A percentile compares a stretch with the other conserved stretches of the same genome.
Evolutionary conservation across 1,140 invertebrate species (phyloP).

Genomic region (Aphelenchoides besseyi): DNA sequence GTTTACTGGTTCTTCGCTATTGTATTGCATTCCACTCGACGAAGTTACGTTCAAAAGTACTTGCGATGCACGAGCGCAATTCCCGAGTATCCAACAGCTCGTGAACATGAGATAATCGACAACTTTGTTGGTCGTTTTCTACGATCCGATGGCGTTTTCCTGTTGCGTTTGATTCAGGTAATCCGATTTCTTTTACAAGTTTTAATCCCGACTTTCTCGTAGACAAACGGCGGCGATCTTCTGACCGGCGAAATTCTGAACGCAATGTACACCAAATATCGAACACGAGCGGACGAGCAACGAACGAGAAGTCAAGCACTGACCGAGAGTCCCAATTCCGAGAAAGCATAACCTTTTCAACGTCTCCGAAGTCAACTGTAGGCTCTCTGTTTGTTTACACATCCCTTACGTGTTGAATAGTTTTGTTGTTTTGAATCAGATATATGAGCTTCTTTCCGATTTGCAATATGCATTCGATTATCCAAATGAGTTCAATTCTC

Average conservation of each 20-base stretch:
- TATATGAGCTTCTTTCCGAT: too few relatives aligned
- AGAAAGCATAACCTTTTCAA: not conserved
- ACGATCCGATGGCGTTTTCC: conserved; percentile 62
- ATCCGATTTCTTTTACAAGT: not conserved
- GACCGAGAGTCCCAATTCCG: conserved; percentile 9
- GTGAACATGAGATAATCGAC: conserved; percentile 38
- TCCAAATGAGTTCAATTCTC: too few relatives aligned
- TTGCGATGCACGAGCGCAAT: conserved; percentile 43
- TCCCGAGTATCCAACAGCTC: conserved; percentile 25
- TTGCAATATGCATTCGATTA: too few relatives aligned
- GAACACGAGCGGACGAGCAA: not conserved
- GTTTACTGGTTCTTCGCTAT: conserved; percentile 56
- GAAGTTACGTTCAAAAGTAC: conserved; percentile 48
- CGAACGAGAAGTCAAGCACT: conserved; percentile 14
- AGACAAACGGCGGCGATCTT: conserved; percentile 59
- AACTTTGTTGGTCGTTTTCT: conserved; percentile 60
- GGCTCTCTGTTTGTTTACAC: too few relatives aligned
- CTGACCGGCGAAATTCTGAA: conserved; percentile 53
- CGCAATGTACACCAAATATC: not conserved
- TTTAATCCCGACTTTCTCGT: conserved; percentile 16
- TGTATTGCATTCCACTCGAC: conserved; percentile 33
- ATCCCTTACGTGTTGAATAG: too few relatives aligned
- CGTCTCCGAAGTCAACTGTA: not conserved
- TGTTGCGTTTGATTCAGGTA: conserved; percentile 61
- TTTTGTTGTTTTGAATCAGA: too few relatives aligned